phyloP scores from a whole-genome alignment of 2,113 vertebrate genomes.

The Tragelaphus strepsiceros region DNA sequence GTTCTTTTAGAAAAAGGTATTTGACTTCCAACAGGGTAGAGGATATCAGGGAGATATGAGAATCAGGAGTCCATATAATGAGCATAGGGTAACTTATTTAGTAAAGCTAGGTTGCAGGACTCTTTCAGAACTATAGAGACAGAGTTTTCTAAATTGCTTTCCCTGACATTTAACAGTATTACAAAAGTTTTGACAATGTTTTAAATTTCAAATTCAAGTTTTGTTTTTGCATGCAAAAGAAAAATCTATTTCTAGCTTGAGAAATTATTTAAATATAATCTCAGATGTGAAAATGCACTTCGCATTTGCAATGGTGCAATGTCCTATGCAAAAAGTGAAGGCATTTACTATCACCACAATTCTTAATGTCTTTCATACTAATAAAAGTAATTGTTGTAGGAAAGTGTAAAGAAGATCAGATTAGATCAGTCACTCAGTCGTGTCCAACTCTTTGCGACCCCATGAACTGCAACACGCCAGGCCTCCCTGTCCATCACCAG shows the following conservation, averaged over 20 bases:
- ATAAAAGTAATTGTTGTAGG: not conserved
- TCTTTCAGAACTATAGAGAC: not conserved
- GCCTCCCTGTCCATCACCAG: too few relatives aligned
- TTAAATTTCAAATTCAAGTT: not conserved
- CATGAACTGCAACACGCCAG: too few relatives aligned
- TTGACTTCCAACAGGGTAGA: constrained; percentile 42
- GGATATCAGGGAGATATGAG: not conserved
- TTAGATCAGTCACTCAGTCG: too few relatives aligned
- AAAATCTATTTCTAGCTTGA: not conserved
- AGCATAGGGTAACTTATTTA: not conserved
- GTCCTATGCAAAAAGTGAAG: not conserved
- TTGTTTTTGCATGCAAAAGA: not conserved
- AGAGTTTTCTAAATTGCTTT: not conserved
- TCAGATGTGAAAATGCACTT: not conserved
- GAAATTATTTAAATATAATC: not conserved
- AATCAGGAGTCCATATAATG: not conserved
- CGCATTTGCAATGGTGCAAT: not conserved
- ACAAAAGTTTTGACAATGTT: not conserved
- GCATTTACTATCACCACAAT: not conserved
- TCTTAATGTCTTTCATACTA: not conserved
- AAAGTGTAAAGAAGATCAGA: not conserved
- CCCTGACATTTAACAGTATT: not conserved
- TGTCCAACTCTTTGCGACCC: too few relatives aligned
- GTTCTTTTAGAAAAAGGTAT: constrained; percentile 3
- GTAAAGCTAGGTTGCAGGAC: not conserved